Evolutionary conservation across 2,888 invertebrate genomes (phyloP).

Genomic region (Coelinius sp.): DNA sequence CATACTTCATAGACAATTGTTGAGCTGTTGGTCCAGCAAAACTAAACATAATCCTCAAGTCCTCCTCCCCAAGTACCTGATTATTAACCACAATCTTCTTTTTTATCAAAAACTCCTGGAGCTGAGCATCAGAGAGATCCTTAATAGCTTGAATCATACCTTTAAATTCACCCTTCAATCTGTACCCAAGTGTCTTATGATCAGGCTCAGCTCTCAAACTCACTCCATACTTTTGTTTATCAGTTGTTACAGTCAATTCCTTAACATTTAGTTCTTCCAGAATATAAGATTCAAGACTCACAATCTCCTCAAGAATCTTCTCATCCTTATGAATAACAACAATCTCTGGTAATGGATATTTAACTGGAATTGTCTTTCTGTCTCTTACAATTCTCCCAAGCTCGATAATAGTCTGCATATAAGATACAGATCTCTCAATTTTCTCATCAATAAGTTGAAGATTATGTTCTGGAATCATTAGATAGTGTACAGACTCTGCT

Average conservation of each 20-base stretch:
- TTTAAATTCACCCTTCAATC: constrained; percentile 93
- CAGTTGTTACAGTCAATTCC: constrained; percentile 85
- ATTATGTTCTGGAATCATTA: constrained; percentile 87
- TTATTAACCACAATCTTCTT: constrained; percentile 83
- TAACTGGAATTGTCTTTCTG: constrained; percentile 92
- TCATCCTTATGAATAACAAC: constrained; percentile 93
- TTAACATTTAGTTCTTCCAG: constrained; percentile 94
- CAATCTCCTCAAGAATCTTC: constrained; percentile 83
- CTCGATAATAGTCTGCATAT: constrained; percentile 97
- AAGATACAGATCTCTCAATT: constrained; percentile 90
- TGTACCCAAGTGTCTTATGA: constrained; percentile 89
- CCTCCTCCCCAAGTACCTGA: constrained; percentile 83
- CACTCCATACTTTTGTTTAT: constrained; percentile 94
- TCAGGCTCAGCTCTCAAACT: constrained; percentile 94
- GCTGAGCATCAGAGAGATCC: constrained; percentile 81
- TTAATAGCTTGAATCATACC: constrained; percentile 87
- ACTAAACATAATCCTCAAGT: constrained; percentile 88
- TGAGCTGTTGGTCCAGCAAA: constrained; percentile 76
- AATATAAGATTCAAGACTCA: constrained; percentile 87
- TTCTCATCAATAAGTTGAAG: constrained; percentile 81
- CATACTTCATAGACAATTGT: constrained; percentile 80
- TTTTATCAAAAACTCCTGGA: constrained; percentile 81
- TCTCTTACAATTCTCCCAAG: constrained; percentile 94
- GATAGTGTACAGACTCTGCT: constrained; percentile 90
- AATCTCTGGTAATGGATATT: constrained; percentile 96